Evolutionary conservation across 2,888 invertebrate genomes (phyloP).

Genomic region (Caenorhabditis sp.): DNA sequence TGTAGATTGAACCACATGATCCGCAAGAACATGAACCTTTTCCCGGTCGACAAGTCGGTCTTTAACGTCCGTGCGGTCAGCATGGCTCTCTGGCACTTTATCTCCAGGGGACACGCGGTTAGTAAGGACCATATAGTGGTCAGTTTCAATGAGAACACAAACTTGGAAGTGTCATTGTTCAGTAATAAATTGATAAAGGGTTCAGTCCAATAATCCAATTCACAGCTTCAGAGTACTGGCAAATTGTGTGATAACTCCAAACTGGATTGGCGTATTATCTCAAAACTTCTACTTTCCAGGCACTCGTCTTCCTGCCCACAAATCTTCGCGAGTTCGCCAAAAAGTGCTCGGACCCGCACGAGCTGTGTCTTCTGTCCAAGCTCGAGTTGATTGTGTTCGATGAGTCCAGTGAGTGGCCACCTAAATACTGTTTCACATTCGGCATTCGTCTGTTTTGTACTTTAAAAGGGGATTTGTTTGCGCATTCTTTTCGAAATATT

Average conservation of each 20-base stretch:
- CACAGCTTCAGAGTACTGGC: neutral
- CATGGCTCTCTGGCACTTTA: slow-evolving; percentile 44
- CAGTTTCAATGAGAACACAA: too few species aligned
- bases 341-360: slow-evolving; percentile 52
- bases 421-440: too few species aligned
- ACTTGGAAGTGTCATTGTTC: too few species aligned
- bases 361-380: slow-evolving; percentile 34
- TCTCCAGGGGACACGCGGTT: slow-evolving; percentile 40
- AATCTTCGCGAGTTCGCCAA: slow-evolving; percentile 41
- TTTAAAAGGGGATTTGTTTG: too few species aligned
- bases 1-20: slow-evolving; percentile 33
- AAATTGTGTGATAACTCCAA: too few species aligned
- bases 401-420: slow-evolving; percentile 5
- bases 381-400: slow-evolving; percentile 44
- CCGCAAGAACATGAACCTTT: slow-evolving; percentile 31
- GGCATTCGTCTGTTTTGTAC: too few species aligned
- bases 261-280: too few species aligned
- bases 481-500: too few species aligned
- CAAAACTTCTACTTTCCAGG: slow-evolving; percentile 18
- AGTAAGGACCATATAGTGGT: too few species aligned
- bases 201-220: neutral
- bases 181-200: too few species aligned
- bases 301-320: slow-evolving; percentile 39
- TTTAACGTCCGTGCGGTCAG: slow-evolving; percentile 41
- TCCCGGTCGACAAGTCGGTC: slow-evolving; percentile 12